Base-by-base conservation (phyloP, 2,888 invertebrate genomes). In the Protophormia terraenovae region DNA sequence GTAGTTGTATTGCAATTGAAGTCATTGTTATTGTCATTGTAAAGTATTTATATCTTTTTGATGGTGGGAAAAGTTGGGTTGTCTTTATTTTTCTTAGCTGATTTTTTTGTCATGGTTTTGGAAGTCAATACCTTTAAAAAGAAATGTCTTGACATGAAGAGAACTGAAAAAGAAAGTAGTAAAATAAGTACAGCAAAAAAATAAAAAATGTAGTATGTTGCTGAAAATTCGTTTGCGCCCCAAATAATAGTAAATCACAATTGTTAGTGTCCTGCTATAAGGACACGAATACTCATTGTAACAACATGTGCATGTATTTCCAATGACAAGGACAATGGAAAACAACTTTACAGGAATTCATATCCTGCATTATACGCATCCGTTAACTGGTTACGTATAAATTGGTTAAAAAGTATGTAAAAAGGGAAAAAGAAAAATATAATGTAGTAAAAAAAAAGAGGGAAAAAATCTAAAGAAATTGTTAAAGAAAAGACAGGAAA, bases 341-440 rank as follows among this genome's bases (percentile, higher is more conserved):
- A 64, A 50, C 47, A 67, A 55, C 29, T 77, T 64, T 71, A 58
- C 45, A 66, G 80, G 47, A 84, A 80, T 79, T 75, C 71, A 76
- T 79, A 80, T 75, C 64, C 75, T 69, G 80, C 75, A 80, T 78
- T 84, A 47, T 47, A 84, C 71, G 84, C 80, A 80, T 84, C 76
- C 80, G 80, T 80, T 80, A 69, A 76, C 79, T 75, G 69, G 79
- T 58, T 71, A 24, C 53, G 35, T 58, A 80, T 64, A 76, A 55
- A 64, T 64, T 58, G n/a, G 41, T 71, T 62, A 41, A 14, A 62
- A 19, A 47, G 16, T 27, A 29, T n/a, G n/a, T 10, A 47, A 50
- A 69, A 29, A 50, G 27, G 60, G 19, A 1, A 24, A 19, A 19
- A 10, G 50, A 53, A 10, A 45, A 62, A 47, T 3, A 47, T 45